phyloP scores from a whole-genome alignment of 2,888 invertebrate species.

The Mythimna lalbum region DNA sequence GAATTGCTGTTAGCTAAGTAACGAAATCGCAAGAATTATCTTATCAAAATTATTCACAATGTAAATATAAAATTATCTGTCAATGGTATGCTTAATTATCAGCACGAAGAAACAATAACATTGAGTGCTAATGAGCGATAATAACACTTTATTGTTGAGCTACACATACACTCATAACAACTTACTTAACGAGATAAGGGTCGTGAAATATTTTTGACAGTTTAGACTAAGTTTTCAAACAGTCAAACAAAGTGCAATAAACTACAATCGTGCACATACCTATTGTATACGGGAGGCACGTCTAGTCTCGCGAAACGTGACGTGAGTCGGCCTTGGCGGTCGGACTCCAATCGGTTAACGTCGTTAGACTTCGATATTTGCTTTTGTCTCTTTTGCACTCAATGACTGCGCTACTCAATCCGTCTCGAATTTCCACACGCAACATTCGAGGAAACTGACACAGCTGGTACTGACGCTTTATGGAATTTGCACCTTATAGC shows the following conservation, averaged over 20 bases:
- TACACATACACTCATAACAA: slow-evolving; percentile 11
- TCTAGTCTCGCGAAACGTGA: slow-evolving; percentile 88
- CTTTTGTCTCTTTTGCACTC: slow-evolving; percentile 81
- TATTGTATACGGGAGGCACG: slow-evolving; percentile 78
- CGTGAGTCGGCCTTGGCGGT: slow-evolving; percentile 87
- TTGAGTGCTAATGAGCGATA: slow-evolving; percentile 47
- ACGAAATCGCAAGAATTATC: slow-evolving; percentile 38
- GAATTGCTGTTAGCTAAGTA: slow-evolving; percentile 7
- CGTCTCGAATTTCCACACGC: slow-evolving; percentile 86
- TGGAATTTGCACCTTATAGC: slow-evolving; percentile 75
- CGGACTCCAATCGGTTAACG: slow-evolving; percentile 79
- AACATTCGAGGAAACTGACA: slow-evolving; percentile 86
- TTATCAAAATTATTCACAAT: slow-evolving; percentile 56
- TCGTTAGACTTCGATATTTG: slow-evolving; percentile 76
- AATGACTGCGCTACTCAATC: slow-evolving; percentile 79
- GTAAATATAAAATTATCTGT: slow-evolving; percentile 60
- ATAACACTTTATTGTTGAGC: slow-evolving; percentile 20
- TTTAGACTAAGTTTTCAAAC: slow-evolving; percentile 43
- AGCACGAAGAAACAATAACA: slow-evolving; percentile 52
- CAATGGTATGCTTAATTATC: slow-evolving; percentile 54
- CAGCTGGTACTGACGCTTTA: slow-evolving; percentile 75
- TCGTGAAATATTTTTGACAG: slow-evolving; percentile 33
- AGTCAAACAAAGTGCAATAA: slow-evolving; percentile 77
- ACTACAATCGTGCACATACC: slow-evolving; percentile 73
- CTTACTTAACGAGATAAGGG: slow-evolving; percentile 38